Percentiles rank a stretch among this genome's conserved stretches.
Conservation (phyloP, 1,140 invertebrate species). For the Adoxophyes honmai region DNA sequence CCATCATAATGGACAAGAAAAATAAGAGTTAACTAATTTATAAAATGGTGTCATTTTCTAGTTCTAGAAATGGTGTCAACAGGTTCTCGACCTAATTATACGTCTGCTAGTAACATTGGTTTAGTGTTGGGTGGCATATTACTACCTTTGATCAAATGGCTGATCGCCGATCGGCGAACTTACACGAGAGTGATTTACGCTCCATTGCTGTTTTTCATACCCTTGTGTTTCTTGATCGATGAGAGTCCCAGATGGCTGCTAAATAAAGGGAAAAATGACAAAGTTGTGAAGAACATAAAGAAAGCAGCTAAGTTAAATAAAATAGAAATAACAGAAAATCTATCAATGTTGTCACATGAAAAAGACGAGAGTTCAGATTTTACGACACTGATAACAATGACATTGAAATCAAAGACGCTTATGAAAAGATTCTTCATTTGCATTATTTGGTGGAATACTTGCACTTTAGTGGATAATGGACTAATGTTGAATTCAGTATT, state of each 20-base stretch:
- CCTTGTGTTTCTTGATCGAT: conserved; percentile 16
- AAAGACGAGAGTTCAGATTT: conserved; percentile 1
- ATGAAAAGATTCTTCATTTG: conserved; percentile 63
- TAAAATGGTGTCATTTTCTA: not conserved
- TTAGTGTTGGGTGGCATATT: not conserved
- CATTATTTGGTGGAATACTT: conserved; percentile 81
- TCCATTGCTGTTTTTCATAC: conserved; percentile 11
- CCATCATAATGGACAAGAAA: not conserved
- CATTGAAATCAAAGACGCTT: conserved; percentile 6
- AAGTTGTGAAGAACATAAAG: conserved; percentile 8
- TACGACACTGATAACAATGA: not conserved
- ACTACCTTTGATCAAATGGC: not conserved
- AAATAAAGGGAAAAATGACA: conserved; percentile 54
- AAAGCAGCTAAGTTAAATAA: conserved; percentile 15
- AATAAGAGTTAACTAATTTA: not conserved
- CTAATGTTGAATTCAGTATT: conserved; percentile 84
- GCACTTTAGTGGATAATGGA: conserved; percentile 85
- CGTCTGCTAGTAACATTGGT: not conserved
- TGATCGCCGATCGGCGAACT: conserved; percentile 17
- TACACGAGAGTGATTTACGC: conserved; percentile 16
- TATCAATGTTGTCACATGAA: not conserved
- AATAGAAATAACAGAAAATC: not conserved
- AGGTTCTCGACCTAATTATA: not conserved
- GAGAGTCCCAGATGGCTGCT: conserved; percentile 78
- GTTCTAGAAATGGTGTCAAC: conserved; percentile 16